phyloP scores from a whole-genome alignment of 2,888 invertebrate genomes.

The Nymphalis urticae region DNA sequence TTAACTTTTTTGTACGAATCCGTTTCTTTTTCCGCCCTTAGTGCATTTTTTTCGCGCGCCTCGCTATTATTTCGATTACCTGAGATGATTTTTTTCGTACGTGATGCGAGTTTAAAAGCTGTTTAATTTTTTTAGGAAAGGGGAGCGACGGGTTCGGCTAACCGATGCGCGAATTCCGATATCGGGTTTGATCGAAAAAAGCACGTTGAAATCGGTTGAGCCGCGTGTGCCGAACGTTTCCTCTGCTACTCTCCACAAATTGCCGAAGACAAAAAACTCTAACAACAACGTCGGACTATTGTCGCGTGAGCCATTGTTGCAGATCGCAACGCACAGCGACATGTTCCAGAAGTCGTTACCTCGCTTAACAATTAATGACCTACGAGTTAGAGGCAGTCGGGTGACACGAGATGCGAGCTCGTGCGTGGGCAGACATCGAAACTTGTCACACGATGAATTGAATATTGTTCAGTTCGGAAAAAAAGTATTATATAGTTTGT shows the following conservation, averaged over 20 bases:
- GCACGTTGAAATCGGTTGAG: slow-evolving; percentile 35
- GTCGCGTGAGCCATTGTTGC: slow-evolving; percentile 27
- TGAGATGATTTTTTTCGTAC: slow-evolving; percentile 73
- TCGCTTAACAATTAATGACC: background rate
- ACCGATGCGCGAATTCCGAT: slow-evolving; percentile 79
- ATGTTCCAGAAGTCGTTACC: slow-evolving; percentile 21
- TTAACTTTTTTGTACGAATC: slow-evolving; percentile 75
- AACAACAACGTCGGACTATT: slow-evolving; percentile 23
- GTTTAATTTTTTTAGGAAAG: slow-evolving; percentile 76
- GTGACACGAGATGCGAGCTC: background rate
- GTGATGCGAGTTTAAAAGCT: slow-evolving; percentile 78
- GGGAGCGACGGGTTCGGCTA: slow-evolving; percentile 72
- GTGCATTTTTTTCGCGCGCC: slow-evolving; percentile 79
- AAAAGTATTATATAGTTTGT: no score
- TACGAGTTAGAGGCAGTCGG: background rate
- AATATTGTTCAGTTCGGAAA: background rate
- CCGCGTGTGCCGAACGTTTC: slow-evolving; percentile 25
- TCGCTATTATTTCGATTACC: slow-evolving; percentile 80
- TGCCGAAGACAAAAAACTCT: slow-evolving; percentile 23
- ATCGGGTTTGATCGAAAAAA: slow-evolving; percentile 68
- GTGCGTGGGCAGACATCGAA: background rate
- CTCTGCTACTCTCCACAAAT: slow-evolving; percentile 23
- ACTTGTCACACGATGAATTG: background rate
- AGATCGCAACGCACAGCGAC: slow-evolving; percentile 6
- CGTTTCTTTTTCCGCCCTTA: slow-evolving; percentile 81